Evolutionary conservation across 2,797 vertebrate genomes (phyloP), one percentile per base, ranked within the genome.

Genomic region (Spinibarbus caldwelli): DNA sequence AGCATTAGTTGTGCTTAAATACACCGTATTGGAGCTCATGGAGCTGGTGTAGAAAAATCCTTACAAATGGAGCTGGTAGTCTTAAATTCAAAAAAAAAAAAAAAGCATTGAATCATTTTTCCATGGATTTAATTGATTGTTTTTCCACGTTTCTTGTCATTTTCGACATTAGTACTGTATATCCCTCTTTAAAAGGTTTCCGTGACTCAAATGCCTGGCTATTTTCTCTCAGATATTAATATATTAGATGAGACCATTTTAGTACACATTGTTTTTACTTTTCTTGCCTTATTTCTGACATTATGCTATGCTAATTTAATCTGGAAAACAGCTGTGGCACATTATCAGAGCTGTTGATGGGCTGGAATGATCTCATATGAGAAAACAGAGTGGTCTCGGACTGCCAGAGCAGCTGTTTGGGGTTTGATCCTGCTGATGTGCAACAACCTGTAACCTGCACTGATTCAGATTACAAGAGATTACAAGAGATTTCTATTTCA

Each of bases 301-400:
- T 62, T 64, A 64, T 41, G 7, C 34, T 4, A 17, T 43, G 34
- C 31, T 14, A 2, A 47, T 67, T 49, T 34, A 15, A 66, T 34
- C 11, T 49, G 62, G 15, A 47, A 80, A 84, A 89, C 91, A 92
- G 90, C 87, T 92, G 91, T 82, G 81, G 68, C 70, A 75, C 86
- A 85, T 88, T 87, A 90, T 84, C 83, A 82, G 84, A 79, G 31
- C 83, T 86, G 83, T 87, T 90, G 93, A 92, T 89, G 91, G 89
- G 92, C 47, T 83, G 80, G 47, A 80, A 92, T 94, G 91, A 94
- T 85, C 89, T 94, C 93, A 94, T 78, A 38, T 47, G 68, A 70
- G 45, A 3, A 59, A 49, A 82, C 79, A 59, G 77, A 68, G 2
- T 4, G n/a, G 23, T 49, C 66, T 75, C 49, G 12, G 10, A 72